Conservation (phyloP, 2,113 vertebrate species). For the Pedetes capensis region DNA sequence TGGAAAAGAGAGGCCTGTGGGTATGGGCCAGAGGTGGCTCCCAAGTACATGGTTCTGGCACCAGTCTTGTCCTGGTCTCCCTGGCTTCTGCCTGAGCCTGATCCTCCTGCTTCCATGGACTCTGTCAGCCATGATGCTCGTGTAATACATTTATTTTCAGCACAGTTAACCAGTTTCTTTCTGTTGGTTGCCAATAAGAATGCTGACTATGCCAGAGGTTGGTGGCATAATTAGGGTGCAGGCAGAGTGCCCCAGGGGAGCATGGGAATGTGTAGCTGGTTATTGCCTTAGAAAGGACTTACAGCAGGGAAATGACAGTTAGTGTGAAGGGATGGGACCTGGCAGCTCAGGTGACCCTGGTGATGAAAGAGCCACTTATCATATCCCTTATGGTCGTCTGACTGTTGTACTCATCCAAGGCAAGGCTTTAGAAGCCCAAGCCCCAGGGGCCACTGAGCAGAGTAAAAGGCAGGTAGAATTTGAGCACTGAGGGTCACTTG, state of each 20-base stretch:
- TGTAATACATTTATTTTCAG: background rate
- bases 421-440: background rate
- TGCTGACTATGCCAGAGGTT: background rate
- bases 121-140: background rate
- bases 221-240: background rate
- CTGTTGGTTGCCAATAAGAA: background rate
- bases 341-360: background rate
- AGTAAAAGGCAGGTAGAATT: background rate
- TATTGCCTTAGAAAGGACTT: background rate
- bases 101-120: background rate
- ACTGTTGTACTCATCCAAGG: background rate
- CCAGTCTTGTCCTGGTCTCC: background rate
- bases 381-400: background rate
- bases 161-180: background rate
- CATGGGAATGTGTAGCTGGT: background rate
- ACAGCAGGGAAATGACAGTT: background rate
- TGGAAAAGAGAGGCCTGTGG: background rate
- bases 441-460: background rate
- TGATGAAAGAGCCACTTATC: background rate
- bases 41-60: background rate
- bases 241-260: background rate
- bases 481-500: background rate
- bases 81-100: background rate
- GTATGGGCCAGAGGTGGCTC: accelerated
- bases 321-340: background rate